Evolutionary conservation across 1,140 invertebrate species (phyloP).

Genomic region (Philotrypesis tridentata): DNA sequence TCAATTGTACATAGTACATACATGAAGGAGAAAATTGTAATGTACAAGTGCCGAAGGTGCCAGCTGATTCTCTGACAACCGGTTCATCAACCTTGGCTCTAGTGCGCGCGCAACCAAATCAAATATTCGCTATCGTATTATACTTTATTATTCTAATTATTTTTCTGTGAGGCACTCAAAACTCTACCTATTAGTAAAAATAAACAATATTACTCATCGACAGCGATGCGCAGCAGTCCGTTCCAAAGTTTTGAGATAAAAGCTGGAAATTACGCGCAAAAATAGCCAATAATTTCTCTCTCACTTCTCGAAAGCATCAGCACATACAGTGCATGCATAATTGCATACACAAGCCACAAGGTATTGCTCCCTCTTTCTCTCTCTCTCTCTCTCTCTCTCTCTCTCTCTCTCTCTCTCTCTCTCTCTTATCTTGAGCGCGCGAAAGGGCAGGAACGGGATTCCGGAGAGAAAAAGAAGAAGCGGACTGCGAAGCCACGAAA

Average conservation of each 20-base stretch:
- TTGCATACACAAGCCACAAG: background rate
- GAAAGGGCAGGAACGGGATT: constrained; percentile 38
- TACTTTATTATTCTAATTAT: too few relatives aligned
- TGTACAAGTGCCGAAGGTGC: background rate
- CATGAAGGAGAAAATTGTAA: background rate
- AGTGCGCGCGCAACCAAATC: background rate
- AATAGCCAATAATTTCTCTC: constrained; percentile 19
- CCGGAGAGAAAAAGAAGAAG: constrained; percentile 17
- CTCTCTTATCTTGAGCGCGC: background rate
- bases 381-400: too few relatives aligned
- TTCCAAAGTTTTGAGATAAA: too few relatives aligned
- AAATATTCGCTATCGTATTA: background rate
- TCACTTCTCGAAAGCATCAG: background rate
- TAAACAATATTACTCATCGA: too few relatives aligned
- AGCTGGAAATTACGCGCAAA: constrained; percentile 9
- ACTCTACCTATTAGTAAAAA: too few relatives aligned
- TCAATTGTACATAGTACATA: too few relatives aligned
- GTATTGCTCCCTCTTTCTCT: too few relatives aligned
- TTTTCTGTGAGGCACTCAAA: too few relatives aligned
- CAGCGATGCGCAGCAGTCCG: too few relatives aligned
- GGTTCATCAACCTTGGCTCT: background rate
- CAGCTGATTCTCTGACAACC: background rate
- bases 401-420: background rate
- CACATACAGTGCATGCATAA: background rate
- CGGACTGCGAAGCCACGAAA: constrained; percentile 19